Evolutionary conservation across 64 coral and sea anemone species (phyloP).

Genomic region (Pocillopora damicornis): DNA sequence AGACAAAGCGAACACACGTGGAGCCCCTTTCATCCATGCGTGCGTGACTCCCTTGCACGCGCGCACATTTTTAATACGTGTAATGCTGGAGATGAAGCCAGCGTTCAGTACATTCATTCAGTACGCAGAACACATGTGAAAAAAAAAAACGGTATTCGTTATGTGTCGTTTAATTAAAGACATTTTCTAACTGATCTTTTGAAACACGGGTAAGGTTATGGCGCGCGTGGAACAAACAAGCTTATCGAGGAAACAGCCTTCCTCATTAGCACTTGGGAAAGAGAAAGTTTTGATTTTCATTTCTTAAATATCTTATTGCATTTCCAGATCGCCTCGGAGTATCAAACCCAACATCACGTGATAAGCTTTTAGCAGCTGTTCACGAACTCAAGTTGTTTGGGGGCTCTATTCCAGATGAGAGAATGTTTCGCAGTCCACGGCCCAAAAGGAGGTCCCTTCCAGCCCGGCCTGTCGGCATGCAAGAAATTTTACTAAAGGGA

Average conservation of each 20-base stretch:
- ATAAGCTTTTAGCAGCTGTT: conserved; percentile 47
- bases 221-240: no score
- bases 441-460: conserved; percentile 20
- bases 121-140: no score
- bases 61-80: no score
- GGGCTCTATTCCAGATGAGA: conserved; percentile 32
- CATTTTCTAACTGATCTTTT: no score
- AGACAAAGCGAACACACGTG: not conserved
- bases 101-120: no score
- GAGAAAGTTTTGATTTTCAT: not conserved
- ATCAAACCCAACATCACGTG: conserved; percentile 37
- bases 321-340: conserved; percentile 42
- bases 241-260: no score
- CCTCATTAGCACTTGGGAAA: no score
- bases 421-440: conserved; percentile 8
- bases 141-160: no score
- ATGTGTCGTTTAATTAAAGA: no score
- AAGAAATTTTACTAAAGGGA: not conserved
- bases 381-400: conserved; percentile 54
- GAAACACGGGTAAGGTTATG: no score
- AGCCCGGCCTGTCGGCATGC: not conserved
- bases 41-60: no score
- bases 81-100: no score
- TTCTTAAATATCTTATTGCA: not conserved
- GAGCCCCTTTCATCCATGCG: not conserved